These are phyloP conservation scores for Drosophila dunni DNA, from an alignment of 1,140 invertebrate species.

Conservation along the genomic window DNA sequence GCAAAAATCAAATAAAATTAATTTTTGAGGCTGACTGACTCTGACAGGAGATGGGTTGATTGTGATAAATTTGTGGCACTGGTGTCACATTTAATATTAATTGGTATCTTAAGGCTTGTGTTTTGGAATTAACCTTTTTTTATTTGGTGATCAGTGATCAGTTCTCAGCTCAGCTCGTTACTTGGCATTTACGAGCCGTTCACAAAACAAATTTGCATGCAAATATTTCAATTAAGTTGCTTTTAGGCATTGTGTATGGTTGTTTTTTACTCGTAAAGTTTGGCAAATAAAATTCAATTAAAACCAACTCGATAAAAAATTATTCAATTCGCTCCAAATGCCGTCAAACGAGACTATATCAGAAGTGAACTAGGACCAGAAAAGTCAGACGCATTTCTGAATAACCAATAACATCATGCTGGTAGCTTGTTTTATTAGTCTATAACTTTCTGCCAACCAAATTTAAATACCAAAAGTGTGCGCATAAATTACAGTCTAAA, in stretches of 20 bases:
- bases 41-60: slow-evolving; percentile 31
- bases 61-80: slow-evolving; percentile 56
- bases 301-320: slow-evolving; percentile 40
- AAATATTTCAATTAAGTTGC: slow-evolving; percentile 78
- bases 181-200: slow-evolving; percentile 53
- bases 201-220: slow-evolving; percentile 69
- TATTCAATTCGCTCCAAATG: slow-evolving; percentile 26
- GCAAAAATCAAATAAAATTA: slow-evolving; percentile 53
- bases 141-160: neutral
- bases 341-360: slow-evolving; percentile 37
- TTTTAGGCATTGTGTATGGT: slow-evolving; percentile 56
- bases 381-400: slow-evolving; percentile 47
- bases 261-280: slow-evolving; percentile 27
- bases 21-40: slow-evolving; percentile 39
- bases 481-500: slow-evolving; percentile 54
- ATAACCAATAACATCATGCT: slow-evolving; percentile 40
- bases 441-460: slow-evolving; percentile 24
- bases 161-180: neutral
- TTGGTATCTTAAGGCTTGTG: slow-evolving; percentile 32
- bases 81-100: slow-evolving; percentile 65
- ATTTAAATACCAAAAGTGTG: slow-evolving; percentile 35
- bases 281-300: slow-evolving; percentile 56
- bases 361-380: slow-evolving; percentile 26
- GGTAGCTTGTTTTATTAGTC: slow-evolving; percentile 68
- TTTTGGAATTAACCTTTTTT: slow-evolving; percentile 8